Percentiles rank a stretch among this genome's conserved stretches.
Conservation (phyloP, 2,888 invertebrate species). For the Saturnia japonica region DNA sequence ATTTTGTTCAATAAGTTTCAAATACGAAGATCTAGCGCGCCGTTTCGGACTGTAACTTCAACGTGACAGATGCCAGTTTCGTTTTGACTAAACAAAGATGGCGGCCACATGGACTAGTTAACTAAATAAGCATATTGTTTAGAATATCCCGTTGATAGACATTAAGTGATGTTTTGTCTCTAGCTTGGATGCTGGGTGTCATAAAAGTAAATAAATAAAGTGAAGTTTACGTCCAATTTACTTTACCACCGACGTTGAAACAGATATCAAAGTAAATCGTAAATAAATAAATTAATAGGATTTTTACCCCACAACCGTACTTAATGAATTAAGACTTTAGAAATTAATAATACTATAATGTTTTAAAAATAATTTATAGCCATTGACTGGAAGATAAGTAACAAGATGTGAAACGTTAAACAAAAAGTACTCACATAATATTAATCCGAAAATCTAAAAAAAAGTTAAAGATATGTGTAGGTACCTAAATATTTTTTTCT, state of each 20-base stretch:
- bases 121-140: conserved; percentile 72
- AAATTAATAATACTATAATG: too few relatives aligned
- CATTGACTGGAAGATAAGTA: too few relatives aligned
- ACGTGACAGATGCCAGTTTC: conserved; percentile 35
- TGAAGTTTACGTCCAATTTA: conserved; percentile 18
- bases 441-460: too few relatives aligned
- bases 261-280: background rate
- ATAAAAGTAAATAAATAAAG: conserved; percentile 33
- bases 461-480: too few relatives aligned
- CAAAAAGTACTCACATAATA: too few relatives aligned
- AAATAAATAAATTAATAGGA: background rate
- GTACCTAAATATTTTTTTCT: too few relatives aligned
- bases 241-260: conserved; percentile 18
- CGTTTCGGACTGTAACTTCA: conserved; percentile 47
- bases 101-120: conserved; percentile 63
- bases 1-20: conserved; percentile 40
- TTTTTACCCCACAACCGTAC: background rate
- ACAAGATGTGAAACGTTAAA: too few relatives aligned
- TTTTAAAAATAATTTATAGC: too few relatives aligned
- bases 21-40: conserved; percentile 40
- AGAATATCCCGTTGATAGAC: conserved; percentile 64
- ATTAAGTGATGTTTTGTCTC: conserved; percentile 55
- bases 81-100: conserved; percentile 24
- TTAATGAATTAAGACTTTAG: too few relatives aligned
- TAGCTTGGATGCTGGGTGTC: conserved; percentile 34